Evolutionary conservation across 2,797 vertebrate genomes (phyloP), one percentile per base, ranked within the genome.

Genomic region (Neosilurus mollespiculum): DNA sequence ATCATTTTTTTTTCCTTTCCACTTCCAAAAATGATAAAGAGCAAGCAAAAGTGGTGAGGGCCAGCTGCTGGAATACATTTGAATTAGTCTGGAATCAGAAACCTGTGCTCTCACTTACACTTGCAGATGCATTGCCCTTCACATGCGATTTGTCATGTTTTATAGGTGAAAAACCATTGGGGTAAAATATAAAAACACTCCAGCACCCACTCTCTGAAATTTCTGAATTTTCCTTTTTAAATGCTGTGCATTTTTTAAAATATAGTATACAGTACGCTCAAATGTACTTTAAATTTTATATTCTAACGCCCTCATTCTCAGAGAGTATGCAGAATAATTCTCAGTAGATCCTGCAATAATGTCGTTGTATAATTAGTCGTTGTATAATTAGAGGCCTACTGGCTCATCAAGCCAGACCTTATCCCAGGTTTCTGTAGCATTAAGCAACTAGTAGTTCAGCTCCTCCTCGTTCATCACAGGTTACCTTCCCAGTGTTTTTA

Each of bases 1-100:
- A 86, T 88, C 81, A 83, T 87, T 90, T 88, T 85, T 82, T 80
- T 75, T 75, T 18, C 8, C 43, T 43, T 43, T 43, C 43, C 22
- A 77, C 64, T 66, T 76, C 43, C 49, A 61, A 65, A 85, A 85
- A 82, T 86, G 87, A 90, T 89, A 89, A 89, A 89, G 86, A 83
- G 87, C 53, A 83, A 70, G 88, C 80, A 81, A 75, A 88, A 81
- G 77, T 61, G 81, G 76, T 79, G 81, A 79, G 79, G 64, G 65
- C 86, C 70, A 81, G 81, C 64, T 73, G 51, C 81, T 77, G 79
- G 51, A 77, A 62, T 64, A 81, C 75, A 86, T 87, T 85, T 75
- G 80, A 83, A 84, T 85, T 69, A 86, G 75, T 66, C 71, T 75
- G 26, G 72, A 81, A 84, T 78, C 71, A 67, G 10, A 83, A 80